phyloP scores from a whole-genome alignment of 2,888 invertebrate species.

The Dolichomitus sp. region DNA sequence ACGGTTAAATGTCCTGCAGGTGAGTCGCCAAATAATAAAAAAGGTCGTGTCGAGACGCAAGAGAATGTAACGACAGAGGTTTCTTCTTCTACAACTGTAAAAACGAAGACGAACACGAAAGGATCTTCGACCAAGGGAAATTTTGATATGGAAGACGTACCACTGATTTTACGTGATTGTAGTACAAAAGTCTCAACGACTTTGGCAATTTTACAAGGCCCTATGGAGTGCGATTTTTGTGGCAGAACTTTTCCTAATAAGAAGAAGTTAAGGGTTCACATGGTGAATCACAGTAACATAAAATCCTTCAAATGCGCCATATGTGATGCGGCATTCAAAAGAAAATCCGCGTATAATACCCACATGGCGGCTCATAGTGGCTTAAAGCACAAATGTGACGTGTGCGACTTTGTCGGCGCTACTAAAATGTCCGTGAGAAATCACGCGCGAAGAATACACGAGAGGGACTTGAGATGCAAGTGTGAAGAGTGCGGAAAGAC shows the following conservation, averaged over 20 bases:
- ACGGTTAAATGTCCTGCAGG: background rate
- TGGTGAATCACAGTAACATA: conserved; percentile 49
- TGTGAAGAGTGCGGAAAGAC: conserved; percentile 67
- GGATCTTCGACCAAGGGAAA: background rate
- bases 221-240: conserved; percentile 46
- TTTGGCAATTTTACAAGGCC: background rate
- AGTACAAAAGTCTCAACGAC: background rate
- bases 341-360: conserved; percentile 65
- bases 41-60: background rate
- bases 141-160: background rate
- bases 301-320: conserved; percentile 60
- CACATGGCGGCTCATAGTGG: conserved; percentile 71
- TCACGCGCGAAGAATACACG: conserved; percentile 66
- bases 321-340: conserved; percentile 66
- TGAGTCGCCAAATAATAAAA: background rate
- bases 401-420: conserved; percentile 50
- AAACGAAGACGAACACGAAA: background rate
- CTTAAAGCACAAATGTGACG: conserved; percentile 60
- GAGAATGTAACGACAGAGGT: background rate
- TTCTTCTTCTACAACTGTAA: too few species aligned
- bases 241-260: conserved; percentile 75
- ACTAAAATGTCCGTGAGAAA: conserved; percentile 64
- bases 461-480: conserved; percentile 57
- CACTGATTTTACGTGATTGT: background rate
- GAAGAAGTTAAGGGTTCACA: conserved; percentile 31